Evolutionary conservation across 1,140 invertebrate genomes (phyloP).

Genomic region (Pseudomyrmex gracilis): DNA sequence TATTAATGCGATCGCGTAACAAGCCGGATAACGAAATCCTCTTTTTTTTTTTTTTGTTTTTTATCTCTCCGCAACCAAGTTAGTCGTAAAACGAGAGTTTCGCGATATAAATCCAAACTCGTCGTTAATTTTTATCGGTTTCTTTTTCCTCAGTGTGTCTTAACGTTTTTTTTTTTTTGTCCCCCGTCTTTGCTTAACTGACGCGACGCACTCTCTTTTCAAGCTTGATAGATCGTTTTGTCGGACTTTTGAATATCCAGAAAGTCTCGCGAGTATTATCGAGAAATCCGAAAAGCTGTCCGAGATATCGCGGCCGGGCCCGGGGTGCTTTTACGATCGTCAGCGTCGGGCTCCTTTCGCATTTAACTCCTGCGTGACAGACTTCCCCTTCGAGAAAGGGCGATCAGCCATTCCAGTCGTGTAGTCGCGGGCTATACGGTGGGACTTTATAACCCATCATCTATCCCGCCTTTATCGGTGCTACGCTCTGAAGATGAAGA

Average conservation of each 20-base stretch:
- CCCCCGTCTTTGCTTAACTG: constrained; percentile 20
- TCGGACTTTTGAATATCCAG: not conserved
- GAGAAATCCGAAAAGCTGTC: constrained; percentile 37
- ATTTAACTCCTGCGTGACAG: constrained; percentile 43
- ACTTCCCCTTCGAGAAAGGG: constrained; percentile 51
- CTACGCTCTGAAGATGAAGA: constrained; percentile 75
- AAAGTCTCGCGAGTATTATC: constrained; percentile 61
- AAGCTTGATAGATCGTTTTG: constrained; percentile 56
- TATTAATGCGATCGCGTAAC: constrained; percentile 26
- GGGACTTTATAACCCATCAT: constrained; percentile 80
- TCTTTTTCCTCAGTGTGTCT: not conserved
- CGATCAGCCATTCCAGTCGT: constrained; percentile 68
- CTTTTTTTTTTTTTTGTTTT: not conserved
- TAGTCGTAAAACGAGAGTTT: not conserved
- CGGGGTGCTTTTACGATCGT: constrained; percentile 67
- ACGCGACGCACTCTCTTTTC: constrained; percentile 15
- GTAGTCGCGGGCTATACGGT: constrained; percentile 70
- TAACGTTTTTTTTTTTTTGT: constrained; percentile 37
- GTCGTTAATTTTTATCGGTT: constrained; percentile 30
- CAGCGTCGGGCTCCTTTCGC: constrained; percentile 64
- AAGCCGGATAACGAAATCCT: not conserved
- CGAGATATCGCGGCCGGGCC: constrained; percentile 26
- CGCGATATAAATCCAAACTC: constrained; percentile 17
- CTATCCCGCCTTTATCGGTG: constrained; percentile 78
- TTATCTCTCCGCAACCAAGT: too few species aligned